Evolutionary conservation across 2,113 vertebrate species (phyloP).

Genomic region (Terrapene triunguis): DNA sequence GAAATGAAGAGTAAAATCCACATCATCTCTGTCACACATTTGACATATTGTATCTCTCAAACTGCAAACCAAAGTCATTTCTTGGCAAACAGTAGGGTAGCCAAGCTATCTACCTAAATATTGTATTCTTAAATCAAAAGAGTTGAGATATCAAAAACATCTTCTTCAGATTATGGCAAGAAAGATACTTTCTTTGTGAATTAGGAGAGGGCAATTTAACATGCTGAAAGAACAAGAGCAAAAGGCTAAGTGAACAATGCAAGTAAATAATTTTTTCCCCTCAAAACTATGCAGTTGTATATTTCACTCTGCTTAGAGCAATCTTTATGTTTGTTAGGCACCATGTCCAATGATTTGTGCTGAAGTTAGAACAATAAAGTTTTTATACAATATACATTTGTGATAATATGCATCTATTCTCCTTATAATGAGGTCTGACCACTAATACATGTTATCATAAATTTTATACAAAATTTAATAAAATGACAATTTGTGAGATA

Average conservation of each 20-base stretch:
- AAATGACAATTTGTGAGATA: background rate
- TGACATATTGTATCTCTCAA: background rate
- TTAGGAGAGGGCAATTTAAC: background rate
- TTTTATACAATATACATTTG: background rate
- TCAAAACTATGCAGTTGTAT: background rate
- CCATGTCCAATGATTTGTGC: background rate
- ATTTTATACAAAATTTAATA: background rate
- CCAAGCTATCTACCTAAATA: background rate
- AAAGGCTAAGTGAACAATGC: background rate
- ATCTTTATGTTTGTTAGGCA: background rate
- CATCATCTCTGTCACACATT: background rate
- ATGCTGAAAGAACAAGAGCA: background rate
- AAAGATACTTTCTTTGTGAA: background rate
- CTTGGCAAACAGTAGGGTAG: background rate
- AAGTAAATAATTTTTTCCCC: background rate
- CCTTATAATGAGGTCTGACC: background rate
- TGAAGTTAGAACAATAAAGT: background rate
- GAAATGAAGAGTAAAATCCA: background rate
- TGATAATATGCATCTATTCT: background rate
- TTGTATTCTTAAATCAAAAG: background rate
- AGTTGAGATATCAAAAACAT: background rate
- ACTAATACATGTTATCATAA: background rate
- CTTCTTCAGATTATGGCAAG: background rate
- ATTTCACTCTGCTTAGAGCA: background rate
- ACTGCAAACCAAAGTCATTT: background rate